phyloP scores from a whole-genome alignment of 2,113 vertebrate species.

The Chroicocephalus ridibundus region DNA sequence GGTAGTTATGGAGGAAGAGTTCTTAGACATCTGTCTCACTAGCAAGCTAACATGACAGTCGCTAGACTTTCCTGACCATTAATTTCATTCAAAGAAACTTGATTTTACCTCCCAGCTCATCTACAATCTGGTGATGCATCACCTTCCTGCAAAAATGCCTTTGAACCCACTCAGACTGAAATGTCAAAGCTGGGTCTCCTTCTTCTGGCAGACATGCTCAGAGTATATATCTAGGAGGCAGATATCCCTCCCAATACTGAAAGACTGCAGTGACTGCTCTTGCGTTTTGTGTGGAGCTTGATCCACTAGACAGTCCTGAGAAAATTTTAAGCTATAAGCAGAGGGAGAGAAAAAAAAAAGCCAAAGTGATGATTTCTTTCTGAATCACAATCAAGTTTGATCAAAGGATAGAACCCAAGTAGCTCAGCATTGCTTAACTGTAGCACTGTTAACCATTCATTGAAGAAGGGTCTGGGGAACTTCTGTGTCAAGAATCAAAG shows the following conservation, averaged over 20 bases:
- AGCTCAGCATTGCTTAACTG: neutral
- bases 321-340: neutral
- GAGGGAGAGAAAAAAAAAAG: neutral
- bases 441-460: neutral
- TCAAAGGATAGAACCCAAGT: neutral
- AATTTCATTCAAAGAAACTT: neutral
- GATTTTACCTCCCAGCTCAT: neutral
- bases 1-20: neutral
- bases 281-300: neutral
- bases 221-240: neutral
- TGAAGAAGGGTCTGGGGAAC: neutral
- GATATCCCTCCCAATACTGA: neutral
- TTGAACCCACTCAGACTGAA: neutral
- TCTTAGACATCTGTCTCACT: neutral
- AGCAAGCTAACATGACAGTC: neutral
- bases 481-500: neutral
- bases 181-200: neutral
- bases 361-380: neutral
- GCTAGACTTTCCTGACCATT: neutral
- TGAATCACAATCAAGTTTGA: neutral
- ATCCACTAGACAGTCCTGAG: neutral
- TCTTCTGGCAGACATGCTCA: neutral
- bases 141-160: neutral
- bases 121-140: neutral
- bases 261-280: neutral